These are phyloP conservation scores for Botia kubotai DNA, from an alignment of 2,797 vertebrate species.

Conservation along the genomic window DNA sequence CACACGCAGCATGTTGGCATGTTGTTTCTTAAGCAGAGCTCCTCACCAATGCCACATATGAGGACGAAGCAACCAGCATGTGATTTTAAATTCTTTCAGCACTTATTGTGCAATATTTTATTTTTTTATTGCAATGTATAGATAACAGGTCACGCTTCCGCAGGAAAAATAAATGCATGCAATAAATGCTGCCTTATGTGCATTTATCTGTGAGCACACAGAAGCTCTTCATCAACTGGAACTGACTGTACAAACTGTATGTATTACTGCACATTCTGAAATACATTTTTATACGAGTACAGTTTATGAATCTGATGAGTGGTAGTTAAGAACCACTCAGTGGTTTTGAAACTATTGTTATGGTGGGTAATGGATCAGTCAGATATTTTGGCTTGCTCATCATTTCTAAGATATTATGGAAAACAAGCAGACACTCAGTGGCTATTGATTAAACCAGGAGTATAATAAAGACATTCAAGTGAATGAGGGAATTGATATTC, in stretches of 20 bases:
- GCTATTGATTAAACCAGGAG: background rate
- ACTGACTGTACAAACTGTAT: background rate
- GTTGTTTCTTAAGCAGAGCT: slow-evolving; percentile 11
- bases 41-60: background rate
- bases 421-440: background rate
- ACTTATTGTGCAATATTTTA: background rate
- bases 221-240: background rate
- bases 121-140: background rate
- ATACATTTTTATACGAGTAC: background rate
- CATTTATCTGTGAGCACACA: background rate
- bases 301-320: slow-evolving; percentile 1
- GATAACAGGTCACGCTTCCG: background rate
- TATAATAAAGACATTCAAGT: background rate
- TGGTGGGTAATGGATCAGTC: background rate
- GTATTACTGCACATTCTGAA: no score
- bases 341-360: background rate
- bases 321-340: background rate
- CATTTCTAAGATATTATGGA: background rate
- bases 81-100: background rate
- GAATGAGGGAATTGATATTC: background rate
- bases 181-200: slow-evolving; percentile 8
- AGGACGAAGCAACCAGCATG: background rate
- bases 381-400: background rate
- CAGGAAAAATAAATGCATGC: background rate
- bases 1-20: background rate